Evolutionary conservation across 2,888 invertebrate genomes (phyloP), one percentile per base, ranked within the genome.

Genomic region (Barypeithes pellucidus): DNA sequence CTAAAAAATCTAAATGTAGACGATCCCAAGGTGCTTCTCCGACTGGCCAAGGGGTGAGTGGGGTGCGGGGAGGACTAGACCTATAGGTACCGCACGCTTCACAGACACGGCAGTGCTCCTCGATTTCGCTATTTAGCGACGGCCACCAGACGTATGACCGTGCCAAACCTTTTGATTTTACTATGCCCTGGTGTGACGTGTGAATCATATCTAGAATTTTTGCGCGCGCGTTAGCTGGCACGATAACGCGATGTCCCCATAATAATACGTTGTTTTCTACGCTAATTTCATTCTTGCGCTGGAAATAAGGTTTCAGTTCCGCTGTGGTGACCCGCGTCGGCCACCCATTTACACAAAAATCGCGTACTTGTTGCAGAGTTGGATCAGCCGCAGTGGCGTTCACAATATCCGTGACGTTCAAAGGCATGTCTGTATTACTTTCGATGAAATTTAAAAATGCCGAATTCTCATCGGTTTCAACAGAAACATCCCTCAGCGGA

Each of bases 81-180:
- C 24, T 2, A 24, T 24, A 24, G 3, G 24, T 24, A 24, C 24
- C 24, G 71, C 76, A 76, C 11, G 43, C 24, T 22, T 71, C 16
- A 45, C 45, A 45, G 1, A 0, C 0, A 5, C 8, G n/a, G 0
- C n/a, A 7, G 3, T 54, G 69, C 36, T 70, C 54, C 59, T 77
- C 76, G 7, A 77, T 59, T 33, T 67, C 76, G 8, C 50, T n/a
- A 60, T 72, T 75, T 24, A 76, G 39, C 9, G 45, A 29, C 24
- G 74, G 74, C 74, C 77, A 76, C 75, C 77, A 78, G 16, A 57
- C 52, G 39, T 68, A 60, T 14, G 73, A 67, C 16, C 75, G 29
- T 11, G 67, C 63, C 7, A 77, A 43, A 71, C 69, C 69, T 68
- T 75, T 73, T 3, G 68, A 63, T 33, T 75, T 33, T 11, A 73